Evolutionary conservation across 2,113 vertebrate genomes (phyloP).

Genomic region (Crypturellus undulatus): DNA sequence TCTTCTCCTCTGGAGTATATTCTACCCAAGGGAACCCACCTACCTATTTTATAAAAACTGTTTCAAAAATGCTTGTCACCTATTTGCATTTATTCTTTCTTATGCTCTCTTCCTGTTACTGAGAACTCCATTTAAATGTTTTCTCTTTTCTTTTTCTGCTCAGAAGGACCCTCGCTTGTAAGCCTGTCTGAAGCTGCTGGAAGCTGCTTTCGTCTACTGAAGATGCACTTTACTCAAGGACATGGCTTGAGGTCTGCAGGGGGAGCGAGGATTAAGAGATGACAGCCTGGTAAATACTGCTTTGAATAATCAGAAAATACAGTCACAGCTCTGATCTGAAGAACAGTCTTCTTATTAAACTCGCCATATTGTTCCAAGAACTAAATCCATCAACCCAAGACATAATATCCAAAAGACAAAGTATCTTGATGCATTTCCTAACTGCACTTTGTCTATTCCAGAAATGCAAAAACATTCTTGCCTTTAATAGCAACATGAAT

Average conservation of each 20-base stretch:
- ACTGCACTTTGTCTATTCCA: background rate
- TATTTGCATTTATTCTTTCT: background rate
- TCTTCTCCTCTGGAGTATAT: background rate
- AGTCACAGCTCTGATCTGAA: background rate
- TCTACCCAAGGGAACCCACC: background rate
- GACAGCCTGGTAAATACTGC: background rate
- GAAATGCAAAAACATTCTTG: background rate
- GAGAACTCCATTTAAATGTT: accelerated
- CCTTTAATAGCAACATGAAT: background rate
- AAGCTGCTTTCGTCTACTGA: background rate
- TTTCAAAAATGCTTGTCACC: background rate
- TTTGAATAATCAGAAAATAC: background rate
- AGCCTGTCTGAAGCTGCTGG: accelerated
- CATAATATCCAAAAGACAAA: background rate
- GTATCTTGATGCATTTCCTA: background rate
- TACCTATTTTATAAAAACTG: background rate
- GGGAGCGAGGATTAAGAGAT: background rate
- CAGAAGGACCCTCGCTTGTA: background rate
- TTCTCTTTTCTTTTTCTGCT: background rate
- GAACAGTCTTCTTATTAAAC: background rate
- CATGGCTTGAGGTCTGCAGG: background rate
- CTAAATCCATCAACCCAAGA: background rate
- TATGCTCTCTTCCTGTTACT: background rate
- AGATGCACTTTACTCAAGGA: background rate
- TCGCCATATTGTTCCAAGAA: accelerated